Percentiles rank a stretch among this genome's conserved stretches.
These are phyloP conservation scores for Nilaparvata lugens DNA, from an alignment of 1,140 invertebrate species.

Conservation along the genomic window DNA sequence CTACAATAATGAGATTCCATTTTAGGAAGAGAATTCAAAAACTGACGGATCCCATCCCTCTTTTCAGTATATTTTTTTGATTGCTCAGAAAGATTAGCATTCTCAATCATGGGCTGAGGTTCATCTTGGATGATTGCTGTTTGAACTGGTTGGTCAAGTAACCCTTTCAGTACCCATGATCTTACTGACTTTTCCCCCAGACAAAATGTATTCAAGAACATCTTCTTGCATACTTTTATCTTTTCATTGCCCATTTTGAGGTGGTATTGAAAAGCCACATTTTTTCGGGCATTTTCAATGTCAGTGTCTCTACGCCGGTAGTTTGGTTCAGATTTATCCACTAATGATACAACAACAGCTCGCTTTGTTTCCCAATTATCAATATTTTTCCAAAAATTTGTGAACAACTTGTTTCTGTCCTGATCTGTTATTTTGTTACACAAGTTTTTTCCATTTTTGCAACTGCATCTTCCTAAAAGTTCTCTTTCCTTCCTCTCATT, in stretches of 20 bases:
- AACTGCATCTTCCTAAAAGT: constrained; percentile 14
- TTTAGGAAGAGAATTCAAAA: too few species aligned
- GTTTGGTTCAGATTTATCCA: constrained; percentile 14
- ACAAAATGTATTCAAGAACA: constrained; percentile 16
- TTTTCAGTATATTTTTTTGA: too few species aligned
- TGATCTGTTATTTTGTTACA: constrained; percentile 12
- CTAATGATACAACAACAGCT: constrained; percentile 12
- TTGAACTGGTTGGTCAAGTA: neutral
- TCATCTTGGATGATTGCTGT: too few species aligned
- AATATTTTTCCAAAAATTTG: constrained; percentile 15
- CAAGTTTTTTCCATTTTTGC: constrained; percentile 12
- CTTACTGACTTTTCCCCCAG: constrained; percentile 14
- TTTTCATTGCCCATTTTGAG: constrained; percentile 10
- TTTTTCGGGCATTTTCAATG: constrained; percentile 10
- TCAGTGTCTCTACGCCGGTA: constrained; percentile 8
- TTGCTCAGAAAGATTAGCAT: too few species aligned
- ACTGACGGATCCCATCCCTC: too few species aligned
- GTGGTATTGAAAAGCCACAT: constrained; percentile 12
- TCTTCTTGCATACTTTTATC: constrained; percentile 13
- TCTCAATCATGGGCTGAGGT: too few species aligned
- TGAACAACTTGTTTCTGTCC: constrained; percentile 10
- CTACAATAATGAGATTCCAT: too few species aligned
- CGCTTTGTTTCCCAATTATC: constrained; percentile 14
- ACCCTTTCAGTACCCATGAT: constrained; percentile 9
- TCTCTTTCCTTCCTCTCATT: constrained; percentile 13